These are phyloP conservation scores for Morone saxatilis DNA, from an alignment of 2,113 vertebrate genomes.

Conservation along the genomic window DNA sequence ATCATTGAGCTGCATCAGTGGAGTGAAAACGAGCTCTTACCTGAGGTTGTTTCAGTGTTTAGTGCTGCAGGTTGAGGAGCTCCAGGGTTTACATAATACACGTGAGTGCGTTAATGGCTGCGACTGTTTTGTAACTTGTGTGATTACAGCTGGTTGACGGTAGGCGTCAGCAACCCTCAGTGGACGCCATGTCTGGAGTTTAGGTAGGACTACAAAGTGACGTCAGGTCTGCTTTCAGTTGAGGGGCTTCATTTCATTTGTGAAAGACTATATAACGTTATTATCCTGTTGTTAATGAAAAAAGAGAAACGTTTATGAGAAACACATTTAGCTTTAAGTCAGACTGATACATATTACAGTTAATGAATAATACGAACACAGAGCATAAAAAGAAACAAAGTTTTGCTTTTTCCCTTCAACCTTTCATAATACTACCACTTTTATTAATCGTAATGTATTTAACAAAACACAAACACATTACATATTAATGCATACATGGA, in stretches of 20 bases:
- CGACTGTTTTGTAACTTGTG: slow-evolving; percentile 73
- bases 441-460: no score
- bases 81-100: slow-evolving; percentile 51
- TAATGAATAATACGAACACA: no score
- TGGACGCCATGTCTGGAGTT: slow-evolving; percentile 45
- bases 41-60: not conserved
- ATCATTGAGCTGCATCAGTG: not conserved
- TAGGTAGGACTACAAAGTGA: slow-evolving; percentile 22
- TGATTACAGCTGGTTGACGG: slow-evolving; percentile 1
- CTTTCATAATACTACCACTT: no score
- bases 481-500: no score
- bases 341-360: not conserved
- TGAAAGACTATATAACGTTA: no score
- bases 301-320: no score
- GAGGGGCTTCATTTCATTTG: not conserved
- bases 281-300: no score
- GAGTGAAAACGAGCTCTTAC: not conserved
- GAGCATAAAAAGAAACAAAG: no score
- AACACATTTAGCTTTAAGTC: not conserved
- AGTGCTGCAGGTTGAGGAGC: not conserved
- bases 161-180: slow-evolving; percentile 27
- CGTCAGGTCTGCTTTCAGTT: not conserved
- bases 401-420: no score
- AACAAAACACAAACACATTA: no score
- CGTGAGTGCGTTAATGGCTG: slow-evolving; percentile 45